Evolutionary conservation across 2,888 invertebrate genomes (phyloP), one percentile per base, ranked within the genome.

Genomic region (Lasioglossum calceatum): DNA sequence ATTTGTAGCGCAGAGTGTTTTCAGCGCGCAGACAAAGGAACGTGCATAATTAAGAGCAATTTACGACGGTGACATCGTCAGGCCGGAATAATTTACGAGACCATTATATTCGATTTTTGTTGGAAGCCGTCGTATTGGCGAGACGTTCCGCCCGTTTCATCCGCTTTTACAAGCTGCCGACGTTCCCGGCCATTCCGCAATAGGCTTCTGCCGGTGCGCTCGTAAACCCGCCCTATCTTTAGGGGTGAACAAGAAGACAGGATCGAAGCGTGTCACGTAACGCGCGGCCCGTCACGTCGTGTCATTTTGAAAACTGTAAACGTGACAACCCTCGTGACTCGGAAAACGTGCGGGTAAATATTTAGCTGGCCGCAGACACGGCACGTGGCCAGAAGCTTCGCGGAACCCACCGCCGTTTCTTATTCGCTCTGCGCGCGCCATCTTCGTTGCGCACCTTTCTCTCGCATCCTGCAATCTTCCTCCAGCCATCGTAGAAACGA

Each of bases 101-200:
- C 88, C 91, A 91, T 92, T 92, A 92, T 88, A 90, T 90, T 89
- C 86, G 88, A 90, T 91, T 92, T 91, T 92, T 89, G 87, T 86
- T 89, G 85, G 88, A 84, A 81, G 82, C n/a, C 76, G 7, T 39
- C 50, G 77, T 61, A 72, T 72, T 16, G 77, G 27, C 58, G 47
- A 64, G 32, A 12, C 10, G 75, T 42, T 73, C 72, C 36, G 44
- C 64, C 42, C 74, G 75, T 77, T 87, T 82, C 77, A 50, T 72
- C 58, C 72, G 85, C 87, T 91, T 92, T 92, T 91, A 90, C 89
- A 90, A 92, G 90, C 91, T 83, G 84, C 70, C 84, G 80, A 77
- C 83, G 61, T 76, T 44, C 74, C 67, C 16, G 79, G 27, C 23
- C 42, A 73, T 74, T 81, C 73, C 47, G 67, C 74, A 76, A 80